Percentiles rank a stretch among this genome's conserved stretches.
phyloP scores from a whole-genome alignment of 2,113 vertebrate genomes.

The Phasianus colchicus region DNA sequence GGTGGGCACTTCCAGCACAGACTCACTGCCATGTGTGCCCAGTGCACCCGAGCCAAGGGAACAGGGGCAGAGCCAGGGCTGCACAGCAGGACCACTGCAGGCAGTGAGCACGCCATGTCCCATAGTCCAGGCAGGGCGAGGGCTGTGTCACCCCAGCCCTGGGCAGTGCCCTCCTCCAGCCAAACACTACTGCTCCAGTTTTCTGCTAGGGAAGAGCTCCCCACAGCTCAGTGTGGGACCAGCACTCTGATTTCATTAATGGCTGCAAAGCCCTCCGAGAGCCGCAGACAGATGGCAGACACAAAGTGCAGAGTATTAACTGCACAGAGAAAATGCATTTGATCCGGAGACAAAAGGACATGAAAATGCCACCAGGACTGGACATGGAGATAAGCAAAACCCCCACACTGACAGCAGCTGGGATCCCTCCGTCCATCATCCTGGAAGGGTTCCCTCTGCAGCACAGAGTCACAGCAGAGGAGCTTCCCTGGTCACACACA shows the following conservation, averaged over 20 bases:
- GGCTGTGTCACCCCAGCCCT: rapidly evolving
- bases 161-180: neutral
- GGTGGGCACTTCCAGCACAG: neutral
- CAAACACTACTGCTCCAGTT: no score
- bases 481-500: neutral
- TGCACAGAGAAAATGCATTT: neutral
- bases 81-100: rapidly evolving
- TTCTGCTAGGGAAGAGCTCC: neutral
- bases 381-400: neutral
- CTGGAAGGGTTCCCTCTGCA: neutral
- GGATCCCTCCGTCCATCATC: neutral
- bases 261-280: neutral
- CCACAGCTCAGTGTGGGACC: rapidly evolving
- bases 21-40: neutral
- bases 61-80: neutral
- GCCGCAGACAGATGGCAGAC: rapidly evolving
- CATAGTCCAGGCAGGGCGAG: rapidly evolving
- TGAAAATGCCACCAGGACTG: neutral
- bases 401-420: neutral
- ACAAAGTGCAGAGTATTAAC: neutral
- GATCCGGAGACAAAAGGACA: neutral
- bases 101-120: rapidly evolving
- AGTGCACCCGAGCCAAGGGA: neutral
- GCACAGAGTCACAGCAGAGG: neutral
- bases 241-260: neutral